Conservation (phyloP, 2,797 vertebrate species). For the Xenentodon cancila region DNA sequence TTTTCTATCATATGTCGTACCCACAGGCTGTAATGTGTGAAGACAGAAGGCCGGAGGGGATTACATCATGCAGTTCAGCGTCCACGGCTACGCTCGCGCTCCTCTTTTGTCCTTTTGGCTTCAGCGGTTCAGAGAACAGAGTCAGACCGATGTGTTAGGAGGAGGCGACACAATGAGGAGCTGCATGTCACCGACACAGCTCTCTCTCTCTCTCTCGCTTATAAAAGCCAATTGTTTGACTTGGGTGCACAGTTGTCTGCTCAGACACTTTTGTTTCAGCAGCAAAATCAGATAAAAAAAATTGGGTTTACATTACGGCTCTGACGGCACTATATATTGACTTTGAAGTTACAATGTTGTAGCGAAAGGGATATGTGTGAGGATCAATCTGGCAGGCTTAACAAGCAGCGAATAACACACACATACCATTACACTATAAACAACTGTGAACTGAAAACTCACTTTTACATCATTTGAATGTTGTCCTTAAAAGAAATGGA, state of each 20-base stretch:
- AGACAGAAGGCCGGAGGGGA: conserved; percentile 11
- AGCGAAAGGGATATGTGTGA: no score
- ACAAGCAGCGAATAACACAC: no score
- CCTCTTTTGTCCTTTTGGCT: conserved; percentile 57
- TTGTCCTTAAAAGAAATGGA: no score
- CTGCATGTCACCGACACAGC: conserved; percentile 8
- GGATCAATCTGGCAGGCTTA: no score
- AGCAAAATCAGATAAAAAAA: conserved; percentile 23
- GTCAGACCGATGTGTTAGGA: conserved; percentile 28
- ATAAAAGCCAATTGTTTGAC: conserved; percentile 42
- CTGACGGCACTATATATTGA: no score
- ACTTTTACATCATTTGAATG: no score
- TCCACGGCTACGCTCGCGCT: conserved; percentile 26
- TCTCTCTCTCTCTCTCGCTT: background rate
- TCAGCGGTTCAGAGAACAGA: conserved; percentile 43
- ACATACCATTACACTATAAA: no score
- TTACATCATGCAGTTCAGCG: conserved; percentile 26
- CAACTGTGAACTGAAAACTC: no score
- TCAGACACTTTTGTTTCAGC: conserved; percentile 21
- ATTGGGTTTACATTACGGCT: conserved; percentile 14
- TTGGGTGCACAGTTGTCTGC: conserved; percentile 19
- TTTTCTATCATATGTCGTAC: background rate
- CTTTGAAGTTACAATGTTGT: no score
- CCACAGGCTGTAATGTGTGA: conserved; percentile 8
- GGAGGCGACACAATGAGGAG: conserved; percentile 19